A percentile compares a stretch with the other conserved stretches of the same genome.
These are phyloP conservation scores for Mycalesis mineus DNA, from an alignment of 2,888 invertebrate genomes.

Conservation along the genomic window DNA sequence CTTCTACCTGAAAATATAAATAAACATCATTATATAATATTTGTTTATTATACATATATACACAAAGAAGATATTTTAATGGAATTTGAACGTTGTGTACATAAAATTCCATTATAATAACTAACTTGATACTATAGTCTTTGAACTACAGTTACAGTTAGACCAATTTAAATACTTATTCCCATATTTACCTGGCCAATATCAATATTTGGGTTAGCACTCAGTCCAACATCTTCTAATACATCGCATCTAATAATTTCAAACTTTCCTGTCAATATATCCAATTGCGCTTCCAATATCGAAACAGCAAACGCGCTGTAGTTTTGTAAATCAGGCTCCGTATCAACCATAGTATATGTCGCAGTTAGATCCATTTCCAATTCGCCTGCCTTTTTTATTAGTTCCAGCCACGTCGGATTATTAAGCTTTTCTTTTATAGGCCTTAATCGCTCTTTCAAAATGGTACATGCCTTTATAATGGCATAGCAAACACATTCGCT, in stretches of 20 bases:
- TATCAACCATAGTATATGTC: conserved; percentile 78
- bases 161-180: too few species aligned
- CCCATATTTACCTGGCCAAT: conserved; percentile 80
- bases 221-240: conserved; percentile 82
- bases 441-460: conserved; percentile 74
- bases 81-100: too few species aligned
- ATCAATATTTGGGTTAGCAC: conserved; percentile 82
- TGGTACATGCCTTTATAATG: conserved; percentile 79
- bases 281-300: conserved; percentile 82
- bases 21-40: too few species aligned
- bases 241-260: conserved; percentile 80
- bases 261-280: conserved; percentile 83
- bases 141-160: too few species aligned
- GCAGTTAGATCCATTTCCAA: conserved; percentile 79
- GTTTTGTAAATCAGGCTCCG: conserved; percentile 69
- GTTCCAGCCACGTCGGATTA: conserved; percentile 76
- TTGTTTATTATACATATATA: too few species aligned
- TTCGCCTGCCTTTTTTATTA: conserved; percentile 74
- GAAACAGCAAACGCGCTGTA: conserved; percentile 80
- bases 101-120: too few species aligned
- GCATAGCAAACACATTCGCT: conserved; percentile 80
- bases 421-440: conserved; percentile 70
- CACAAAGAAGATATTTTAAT: too few species aligned
- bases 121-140: too few species aligned
- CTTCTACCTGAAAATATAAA: conserved; percentile 80